These are phyloP conservation scores for Scaptomyza flava DNA, from an alignment of 2,888 invertebrate genomes.

Conservation along the genomic window DNA sequence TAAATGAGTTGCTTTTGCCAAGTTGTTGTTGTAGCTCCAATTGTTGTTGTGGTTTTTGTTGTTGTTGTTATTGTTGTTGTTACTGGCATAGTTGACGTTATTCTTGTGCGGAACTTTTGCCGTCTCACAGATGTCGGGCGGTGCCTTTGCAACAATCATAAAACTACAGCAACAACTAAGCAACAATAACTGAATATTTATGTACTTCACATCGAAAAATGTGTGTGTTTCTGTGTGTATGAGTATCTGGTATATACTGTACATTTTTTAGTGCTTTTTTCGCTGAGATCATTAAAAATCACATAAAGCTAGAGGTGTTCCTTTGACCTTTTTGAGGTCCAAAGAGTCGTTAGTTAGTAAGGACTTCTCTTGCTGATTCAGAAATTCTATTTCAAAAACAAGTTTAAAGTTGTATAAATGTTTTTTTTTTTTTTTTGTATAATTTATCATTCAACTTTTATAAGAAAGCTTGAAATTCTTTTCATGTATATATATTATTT, in stretches of 20 bases:
- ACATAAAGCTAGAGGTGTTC: slow-evolving; percentile 29
- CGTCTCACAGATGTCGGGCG: slow-evolving; percentile 54
- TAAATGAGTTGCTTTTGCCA: slow-evolving; percentile 79
- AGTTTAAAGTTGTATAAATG: too few species aligned
- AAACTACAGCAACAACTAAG: slow-evolving; percentile 34
- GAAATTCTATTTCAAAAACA: too few species aligned
- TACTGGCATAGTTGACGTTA: slow-evolving; percentile 71
- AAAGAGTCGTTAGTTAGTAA: slow-evolving; percentile 3
- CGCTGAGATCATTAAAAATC: slow-evolving; percentile 59
- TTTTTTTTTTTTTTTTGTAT: too few species aligned
- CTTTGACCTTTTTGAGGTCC: slow-evolving; percentile 1
- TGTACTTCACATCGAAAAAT: slow-evolving; percentile 49
- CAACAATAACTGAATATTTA: slow-evolving; percentile 59
- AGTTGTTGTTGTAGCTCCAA: slow-evolving; percentile 37
- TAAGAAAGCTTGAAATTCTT: too few species aligned
- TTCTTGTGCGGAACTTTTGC: slow-evolving; percentile 61
- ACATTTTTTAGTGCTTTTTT: slow-evolving; percentile 30
- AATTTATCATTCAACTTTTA: too few species aligned
- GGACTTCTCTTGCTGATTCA: too few species aligned
- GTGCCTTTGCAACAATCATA: slow-evolving; percentile 58
- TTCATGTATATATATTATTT: too few species aligned
- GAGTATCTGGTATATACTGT: slow-evolving; percentile 29
- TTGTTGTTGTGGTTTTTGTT: slow-evolving; percentile 25
- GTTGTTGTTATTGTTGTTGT: slow-evolving; percentile 32
- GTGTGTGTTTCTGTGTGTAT: slow-evolving; percentile 1